Conservation (phyloP, 2,113 vertebrate species). For the Pongo abelii region DNA sequence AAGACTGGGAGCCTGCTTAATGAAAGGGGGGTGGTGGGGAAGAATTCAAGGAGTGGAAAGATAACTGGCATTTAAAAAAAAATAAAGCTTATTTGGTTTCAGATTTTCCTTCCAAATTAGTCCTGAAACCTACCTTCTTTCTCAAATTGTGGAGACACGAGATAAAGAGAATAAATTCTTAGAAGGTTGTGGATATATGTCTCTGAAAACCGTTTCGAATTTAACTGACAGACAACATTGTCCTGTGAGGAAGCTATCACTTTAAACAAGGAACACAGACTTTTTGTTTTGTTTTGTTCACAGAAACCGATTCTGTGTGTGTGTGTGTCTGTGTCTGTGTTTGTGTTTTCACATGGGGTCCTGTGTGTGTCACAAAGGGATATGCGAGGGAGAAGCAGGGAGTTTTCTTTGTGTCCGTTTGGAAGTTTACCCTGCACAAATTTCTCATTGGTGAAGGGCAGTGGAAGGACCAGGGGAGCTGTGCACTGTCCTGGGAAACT, state of each 20-base stretch:
- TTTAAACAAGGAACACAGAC: background rate
- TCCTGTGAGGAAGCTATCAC: background rate
- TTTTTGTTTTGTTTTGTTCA: background rate
- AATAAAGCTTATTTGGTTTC: background rate
- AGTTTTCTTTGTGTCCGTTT: background rate
- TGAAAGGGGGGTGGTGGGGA: accelerated
- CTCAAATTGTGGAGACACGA: background rate
- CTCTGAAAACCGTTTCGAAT: background rate
- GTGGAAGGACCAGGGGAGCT: background rate
- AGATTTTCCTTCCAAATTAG: background rate
- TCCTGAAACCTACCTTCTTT: background rate
- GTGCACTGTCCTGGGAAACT: background rate
- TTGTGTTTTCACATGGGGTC: background rate
- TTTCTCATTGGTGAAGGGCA: background rate
- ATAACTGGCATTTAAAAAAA: background rate
- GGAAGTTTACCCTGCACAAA: background rate
- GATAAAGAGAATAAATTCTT: background rate
- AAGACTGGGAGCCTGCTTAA: background rate
- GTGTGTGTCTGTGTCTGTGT: background rate
- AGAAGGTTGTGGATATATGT: background rate
- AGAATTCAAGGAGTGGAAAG: background rate
- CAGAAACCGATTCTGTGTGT: background rate
- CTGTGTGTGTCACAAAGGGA: too few species aligned
- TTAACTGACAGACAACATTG: background rate
- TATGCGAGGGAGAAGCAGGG: background rate